Evolutionary conservation across 2,113 vertebrate species (phyloP).

Genomic region (Ochotona curzoniae): DNA sequence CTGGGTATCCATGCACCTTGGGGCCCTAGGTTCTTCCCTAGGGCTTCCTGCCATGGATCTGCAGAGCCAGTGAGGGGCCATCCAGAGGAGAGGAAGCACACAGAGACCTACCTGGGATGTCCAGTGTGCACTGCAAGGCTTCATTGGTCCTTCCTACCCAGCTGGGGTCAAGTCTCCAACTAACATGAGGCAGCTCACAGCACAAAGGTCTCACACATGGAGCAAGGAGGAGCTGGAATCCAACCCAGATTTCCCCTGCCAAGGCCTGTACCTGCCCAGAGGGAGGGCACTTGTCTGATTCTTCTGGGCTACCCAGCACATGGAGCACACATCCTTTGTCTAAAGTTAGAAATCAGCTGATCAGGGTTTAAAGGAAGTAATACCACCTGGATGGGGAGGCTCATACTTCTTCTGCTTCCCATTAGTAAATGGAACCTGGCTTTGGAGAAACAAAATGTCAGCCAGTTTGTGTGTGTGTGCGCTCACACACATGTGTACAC

Average conservation of each 20-base stretch:
- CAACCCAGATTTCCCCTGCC: background rate
- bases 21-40: background rate
- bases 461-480: background rate
- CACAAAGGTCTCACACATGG: background rate
- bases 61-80: background rate
- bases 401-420: background rate
- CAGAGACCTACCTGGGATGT: background rate
- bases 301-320: background rate
- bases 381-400: background rate
- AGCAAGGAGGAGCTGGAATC: background rate
- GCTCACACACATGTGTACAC: background rate
- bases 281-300: background rate
- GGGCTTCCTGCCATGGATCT: background rate
- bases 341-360: slow-evolving; percentile 3
- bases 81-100: background rate
- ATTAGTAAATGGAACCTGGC: background rate
- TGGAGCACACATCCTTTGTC: background rate
- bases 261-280: background rate
- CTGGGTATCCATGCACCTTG: too few species aligned
- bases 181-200: background rate
- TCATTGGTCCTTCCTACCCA: background rate
- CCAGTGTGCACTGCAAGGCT: background rate
- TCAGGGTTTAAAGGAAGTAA: background rate
- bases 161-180: background rate
- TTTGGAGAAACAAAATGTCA: slow-evolving; percentile 14